Base-by-base conservation (phyloP, 2,888 invertebrate species). In the Eilema caniola region DNA sequence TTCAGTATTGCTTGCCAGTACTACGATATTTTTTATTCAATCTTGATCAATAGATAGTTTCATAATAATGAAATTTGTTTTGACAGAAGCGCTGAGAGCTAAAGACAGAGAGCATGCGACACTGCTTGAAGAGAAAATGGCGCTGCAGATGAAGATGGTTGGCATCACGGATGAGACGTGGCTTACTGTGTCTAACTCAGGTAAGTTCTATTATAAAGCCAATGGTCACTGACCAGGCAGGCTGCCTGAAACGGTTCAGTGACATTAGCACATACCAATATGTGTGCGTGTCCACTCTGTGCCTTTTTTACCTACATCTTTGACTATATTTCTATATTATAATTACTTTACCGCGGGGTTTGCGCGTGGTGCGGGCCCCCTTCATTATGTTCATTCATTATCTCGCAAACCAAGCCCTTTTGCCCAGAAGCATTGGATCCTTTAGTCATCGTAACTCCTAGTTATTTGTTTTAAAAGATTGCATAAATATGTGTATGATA, bases 51-150 rank as follows among this genome's bases (percentile, higher is more conserved):
- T n/a, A n/a, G n/a, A n/a, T 20, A 20, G 20, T 7, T 53, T 53
- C 53, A 53, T 53, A n/a, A 41, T 16, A 33, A 53, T n/a, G n/a
- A 10, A 53, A 53, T 53, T n/a, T 76, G 20, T 73, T 72, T 73
- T 82, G 87, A 72, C 95, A 98, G 98, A 98, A 86, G 97, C 98
- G 86, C 96, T 99, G 88, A 96, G 98, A 68, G 97, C 97, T 81
- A 98, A 98, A 89, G 99, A 99, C 89, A 96, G 97, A 57, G 98
- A 98, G 86, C 98, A 98, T 86, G 98, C 98, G 20, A 94, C 97
- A 28, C 93, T 98, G 62, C 95, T 99, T 64, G 98, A 99, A 89
- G 98, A 98, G 86, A 99, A 99, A 89, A 98, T 98, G 96, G 96
- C 97, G 64, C 89, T 99, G 62, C 98, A 99, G 85, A 95, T 98